phyloP scores from a whole-genome alignment of 2,888 invertebrate genomes.

The Cephus nigrinus region DNA sequence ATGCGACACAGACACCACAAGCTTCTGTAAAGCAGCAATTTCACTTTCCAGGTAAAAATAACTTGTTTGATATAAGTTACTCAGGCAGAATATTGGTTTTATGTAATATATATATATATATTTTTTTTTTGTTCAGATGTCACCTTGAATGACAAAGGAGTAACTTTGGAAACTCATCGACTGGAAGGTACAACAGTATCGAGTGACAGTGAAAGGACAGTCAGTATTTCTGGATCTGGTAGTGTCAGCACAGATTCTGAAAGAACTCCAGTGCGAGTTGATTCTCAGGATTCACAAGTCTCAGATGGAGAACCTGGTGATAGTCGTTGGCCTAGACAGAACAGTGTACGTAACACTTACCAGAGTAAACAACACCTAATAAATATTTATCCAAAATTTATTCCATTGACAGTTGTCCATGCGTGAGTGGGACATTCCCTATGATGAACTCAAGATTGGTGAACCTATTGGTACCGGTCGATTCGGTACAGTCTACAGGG shows the following conservation, averaged over 20 bases:
- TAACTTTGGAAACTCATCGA: slow-evolving; percentile 70
- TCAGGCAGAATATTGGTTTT: neutral
- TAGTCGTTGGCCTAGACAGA: slow-evolving; percentile 81
- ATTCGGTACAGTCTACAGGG: slow-evolving; percentile 94
- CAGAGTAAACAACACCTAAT: neutral
- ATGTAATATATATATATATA: neutral
- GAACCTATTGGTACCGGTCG: slow-evolving; percentile 92
- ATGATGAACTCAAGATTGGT: slow-evolving; percentile 87
- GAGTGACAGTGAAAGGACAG: slow-evolving; percentile 77
- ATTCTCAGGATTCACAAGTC: slow-evolving; percentile 85
- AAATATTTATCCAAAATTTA: slow-evolving; percentile 25
- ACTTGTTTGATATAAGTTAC: neutral
- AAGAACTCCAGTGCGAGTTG: slow-evolving; percentile 81
- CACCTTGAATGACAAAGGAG: slow-evolving; percentile 66
- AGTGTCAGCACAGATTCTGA: slow-evolving; percentile 86
- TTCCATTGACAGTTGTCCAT: slow-evolving; percentile 77
- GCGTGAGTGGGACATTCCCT: slow-evolving; percentile 99
- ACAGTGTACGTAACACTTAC: slow-evolving; percentile 73
- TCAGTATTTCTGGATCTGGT: slow-evolving; percentile 78
- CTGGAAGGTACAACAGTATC: slow-evolving; percentile 71
- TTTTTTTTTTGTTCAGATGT: slow-evolving; percentile 43
- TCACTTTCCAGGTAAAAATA: slow-evolving; percentile 78
- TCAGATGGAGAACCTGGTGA: slow-evolving; percentile 72
- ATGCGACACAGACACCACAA: slow-evolving; percentile 66
- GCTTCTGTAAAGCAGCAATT: slow-evolving; percentile 74